phyloP scores from a whole-genome alignment of 2,888 invertebrate species.

The Acleris sparsana region DNA sequence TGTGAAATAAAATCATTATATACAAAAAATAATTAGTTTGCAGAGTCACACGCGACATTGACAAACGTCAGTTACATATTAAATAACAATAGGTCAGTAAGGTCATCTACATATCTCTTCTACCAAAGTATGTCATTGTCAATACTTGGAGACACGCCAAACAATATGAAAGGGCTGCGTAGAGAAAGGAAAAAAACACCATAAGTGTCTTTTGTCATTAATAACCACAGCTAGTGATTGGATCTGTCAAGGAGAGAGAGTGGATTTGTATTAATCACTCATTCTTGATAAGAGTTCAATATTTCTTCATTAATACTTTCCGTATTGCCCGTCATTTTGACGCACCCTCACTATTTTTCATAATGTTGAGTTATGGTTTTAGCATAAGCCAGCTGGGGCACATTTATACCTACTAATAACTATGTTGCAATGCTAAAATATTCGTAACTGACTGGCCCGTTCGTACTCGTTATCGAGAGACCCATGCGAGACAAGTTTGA shows the following conservation, averaged over 20 bases:
- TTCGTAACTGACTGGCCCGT: too few species aligned
- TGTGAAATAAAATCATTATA: too few species aligned
- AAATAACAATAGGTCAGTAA: constrained; percentile 11
- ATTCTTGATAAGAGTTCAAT: neutral
- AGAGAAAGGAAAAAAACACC: constrained; percentile 14
- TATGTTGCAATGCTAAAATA: too few species aligned
- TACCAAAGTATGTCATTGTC: constrained; percentile 16
- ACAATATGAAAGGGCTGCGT: constrained; percentile 25
- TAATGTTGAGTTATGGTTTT: too few species aligned
- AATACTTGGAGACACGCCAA: constrained; percentile 29
- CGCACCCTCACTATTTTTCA: neutral
- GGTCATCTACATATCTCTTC: constrained; percentile 12
- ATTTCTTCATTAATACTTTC: constrained; percentile 1
- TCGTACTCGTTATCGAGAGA: too few species aligned
- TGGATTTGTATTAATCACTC: constrained; percentile 7
- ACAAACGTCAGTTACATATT: neutral
- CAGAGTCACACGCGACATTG: neutral
- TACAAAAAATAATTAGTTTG: neutral
- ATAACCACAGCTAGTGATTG: constrained; percentile 20
- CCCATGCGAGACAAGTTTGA: too few species aligned
- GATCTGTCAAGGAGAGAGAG: constrained; percentile 14
- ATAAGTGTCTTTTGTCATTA: constrained; percentile 21
- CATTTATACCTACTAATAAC: too few species aligned
- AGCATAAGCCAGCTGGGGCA: too few species aligned
- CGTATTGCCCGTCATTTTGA: neutral